Evolutionary conservation across 2,888 invertebrate species (phyloP).

Genomic region (Dendrolimus pini): DNA sequence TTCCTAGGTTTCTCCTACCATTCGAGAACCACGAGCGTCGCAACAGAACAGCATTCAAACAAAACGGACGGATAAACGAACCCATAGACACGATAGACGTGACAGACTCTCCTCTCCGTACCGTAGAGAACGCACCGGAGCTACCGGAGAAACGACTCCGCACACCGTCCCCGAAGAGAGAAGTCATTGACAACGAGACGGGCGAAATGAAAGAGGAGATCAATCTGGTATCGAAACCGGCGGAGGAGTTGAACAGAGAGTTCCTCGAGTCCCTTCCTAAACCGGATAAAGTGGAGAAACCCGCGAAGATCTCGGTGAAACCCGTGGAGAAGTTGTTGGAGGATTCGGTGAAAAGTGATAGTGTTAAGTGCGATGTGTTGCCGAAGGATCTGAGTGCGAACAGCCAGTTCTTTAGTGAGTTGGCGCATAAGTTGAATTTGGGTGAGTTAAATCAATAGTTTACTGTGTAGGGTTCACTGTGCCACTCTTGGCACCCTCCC

Average conservation of each 20-base stretch:
- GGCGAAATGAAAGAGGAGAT: constrained; percentile 38
- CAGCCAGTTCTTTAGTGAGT: constrained; percentile 21
- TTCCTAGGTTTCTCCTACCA: constrained; percentile 78
- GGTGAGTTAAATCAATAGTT: constrained; percentile 25
- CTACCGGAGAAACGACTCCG: constrained; percentile 24
- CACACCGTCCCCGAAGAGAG: constrained; percentile 24
- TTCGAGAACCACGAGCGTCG: constrained; percentile 79
- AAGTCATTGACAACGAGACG: constrained; percentile 28
- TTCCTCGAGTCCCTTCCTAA: constrained; percentile 57
- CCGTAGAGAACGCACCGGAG: constrained; percentile 19
- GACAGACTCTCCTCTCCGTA: constrained; percentile 53
- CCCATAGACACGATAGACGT: constrained; percentile 59
- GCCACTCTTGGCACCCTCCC: too few species aligned
- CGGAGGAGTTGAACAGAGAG: constrained; percentile 58
- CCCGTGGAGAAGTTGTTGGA: constrained; percentile 50
- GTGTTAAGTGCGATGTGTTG: constrained; percentile 11
- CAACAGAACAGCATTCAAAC: constrained; percentile 29
- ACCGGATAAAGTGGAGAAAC: constrained; percentile 28
- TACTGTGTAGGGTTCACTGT: too few species aligned
- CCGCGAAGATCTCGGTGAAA: constrained; percentile 45
- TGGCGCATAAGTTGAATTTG: constrained; percentile 33
- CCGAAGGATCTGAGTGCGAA: constrained; percentile 16
- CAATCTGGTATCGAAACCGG: constrained; percentile 41
- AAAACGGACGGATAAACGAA: constrained; percentile 40
- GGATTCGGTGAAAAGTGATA: constrained; percentile 9